Evolutionary conservation across 2,797 vertebrate species (phyloP), one percentile per base, ranked within the genome.

Genomic region (Perodicticus potto): DNA sequence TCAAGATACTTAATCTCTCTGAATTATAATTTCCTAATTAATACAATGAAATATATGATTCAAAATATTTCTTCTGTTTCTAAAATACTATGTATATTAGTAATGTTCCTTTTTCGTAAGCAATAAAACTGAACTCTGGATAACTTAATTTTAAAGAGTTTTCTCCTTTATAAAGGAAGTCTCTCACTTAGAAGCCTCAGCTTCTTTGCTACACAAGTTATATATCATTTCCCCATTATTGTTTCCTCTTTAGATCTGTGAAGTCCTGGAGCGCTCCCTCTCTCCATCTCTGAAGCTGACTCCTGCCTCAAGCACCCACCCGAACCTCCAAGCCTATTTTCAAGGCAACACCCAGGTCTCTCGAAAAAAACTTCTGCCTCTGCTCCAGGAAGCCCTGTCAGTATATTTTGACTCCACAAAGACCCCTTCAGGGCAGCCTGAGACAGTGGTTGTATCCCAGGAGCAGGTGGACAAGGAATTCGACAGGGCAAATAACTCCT

Each of bases 361-460:
- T 0, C 98, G 99, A 4, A 99, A 99, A 98, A 99, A 99, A 97
- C 97, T 99, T 23, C 98, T 99, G 91, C 99, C 99, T 82, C 61
- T 99, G 34, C 96, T 99, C 25, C 98, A 98, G 96, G 98, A 98
- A 96, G 99, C 99, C 96, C 98, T 99, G 77, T 93, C 96, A 29
- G 80, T 63, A 0, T 85, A 95, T 70, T 91, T 67, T 86, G 96
- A 96, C 93, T 96, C 96, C 63, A 43, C 7, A 37, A 89, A 90
- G 37, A 82, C n/a, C 63, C 89, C 96, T 72, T 59, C 91, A 2
- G 96, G 95, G 69, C 97, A 93, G 55, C 45, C 84, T 1, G 96
- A 25, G 93, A 88, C 2, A 59, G 96, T 25, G 85, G 53, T 32
- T 82, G 7, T 0, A 49, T 53, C 93, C 1, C 61, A 70, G 95